phyloP scores from a whole-genome alignment of 53 echinoderm and acorn worm species.

The Glandiceps talaboti region DNA sequence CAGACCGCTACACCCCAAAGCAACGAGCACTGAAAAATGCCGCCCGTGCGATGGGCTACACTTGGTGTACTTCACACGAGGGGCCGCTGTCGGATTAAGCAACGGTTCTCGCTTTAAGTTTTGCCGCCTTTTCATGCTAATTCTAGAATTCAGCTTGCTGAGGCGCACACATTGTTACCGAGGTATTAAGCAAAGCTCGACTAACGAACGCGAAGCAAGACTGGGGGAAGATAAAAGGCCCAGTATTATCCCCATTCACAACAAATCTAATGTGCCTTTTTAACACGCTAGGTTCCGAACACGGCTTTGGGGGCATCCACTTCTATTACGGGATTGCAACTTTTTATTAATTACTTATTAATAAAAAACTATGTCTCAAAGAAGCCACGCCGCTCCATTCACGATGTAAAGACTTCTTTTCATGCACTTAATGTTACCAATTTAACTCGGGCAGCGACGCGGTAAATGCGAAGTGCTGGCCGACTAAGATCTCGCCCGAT shows the following conservation, averaged over 20 bases:
- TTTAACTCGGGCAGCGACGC: neutral
- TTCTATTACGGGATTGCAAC: neutral
- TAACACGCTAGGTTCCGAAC: neutral
- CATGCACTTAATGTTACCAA: neutral
- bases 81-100: constrained; percentile 1
- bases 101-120: neutral
- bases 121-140: neutral
- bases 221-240: neutral
- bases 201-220: neutral
- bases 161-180: neutral
- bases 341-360: no score
- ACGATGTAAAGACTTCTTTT: neutral
- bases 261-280: neutral
- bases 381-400: neutral
- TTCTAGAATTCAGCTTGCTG: neutral
- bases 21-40: neutral
- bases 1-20: neutral
- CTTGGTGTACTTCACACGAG: neutral
- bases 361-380: neutral
- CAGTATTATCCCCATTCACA: neutral
- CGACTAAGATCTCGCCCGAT: neutral
- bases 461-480: neutral
- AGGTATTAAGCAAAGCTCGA: neutral
- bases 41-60: neutral
- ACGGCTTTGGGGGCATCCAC: neutral